Percentiles rank a stretch among this genome's conserved stretches.
Conservation (phyloP, 2,888 invertebrate species). For the Zaprionus lineosus region DNA sequence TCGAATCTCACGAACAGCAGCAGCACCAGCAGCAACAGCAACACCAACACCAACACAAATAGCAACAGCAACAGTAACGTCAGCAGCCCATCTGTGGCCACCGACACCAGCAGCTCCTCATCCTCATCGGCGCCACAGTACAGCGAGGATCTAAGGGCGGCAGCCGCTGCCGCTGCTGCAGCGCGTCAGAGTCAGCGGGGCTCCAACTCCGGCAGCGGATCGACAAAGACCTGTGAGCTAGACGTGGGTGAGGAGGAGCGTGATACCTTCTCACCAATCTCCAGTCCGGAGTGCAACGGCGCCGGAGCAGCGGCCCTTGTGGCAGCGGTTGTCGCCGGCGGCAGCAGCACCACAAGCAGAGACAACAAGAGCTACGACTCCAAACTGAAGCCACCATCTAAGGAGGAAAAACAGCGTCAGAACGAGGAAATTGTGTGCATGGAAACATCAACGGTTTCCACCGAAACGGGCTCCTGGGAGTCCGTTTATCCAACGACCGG, state of each 20-base stretch:
- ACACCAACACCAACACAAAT: slow-evolving; percentile 39
- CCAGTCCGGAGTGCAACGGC: slow-evolving; percentile 71
- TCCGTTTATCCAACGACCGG: slow-evolving; percentile 84
- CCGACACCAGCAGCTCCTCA: slow-evolving; percentile 53
- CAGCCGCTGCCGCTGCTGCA: slow-evolving; percentile 23
- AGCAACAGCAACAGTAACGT: slow-evolving; percentile 38
- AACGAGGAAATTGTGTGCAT: slow-evolving; percentile 86
- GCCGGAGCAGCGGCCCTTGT: slow-evolving; percentile 7
- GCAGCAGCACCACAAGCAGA: slow-evolving; percentile 31
- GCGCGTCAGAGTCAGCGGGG: slow-evolving; percentile 32
- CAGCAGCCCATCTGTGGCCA: slow-evolving; percentile 52
- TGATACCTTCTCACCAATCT: slow-evolving; percentile 82
- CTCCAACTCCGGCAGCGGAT: slow-evolving; percentile 69
- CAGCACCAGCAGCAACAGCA: slow-evolving; percentile 41
- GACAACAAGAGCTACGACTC: slow-evolving; percentile 75
- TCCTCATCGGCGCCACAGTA: slow-evolving; percentile 78
- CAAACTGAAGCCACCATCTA: slow-evolving; percentile 77
- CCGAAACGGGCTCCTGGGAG: slow-evolving; percentile 87
- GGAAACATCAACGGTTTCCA: slow-evolving; percentile 86
- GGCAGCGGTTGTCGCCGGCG: slow-evolving; percentile 18
- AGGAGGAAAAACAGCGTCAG: slow-evolving; percentile 86
- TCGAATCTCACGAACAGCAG: slow-evolving; percentile 75
- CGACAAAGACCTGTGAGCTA: slow-evolving; percentile 81
- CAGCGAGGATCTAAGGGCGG: slow-evolving; percentile 67
- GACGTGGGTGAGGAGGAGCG: slow-evolving; percentile 82